Base-by-base conservation (phyloP, 2,113 vertebrate species). In the Myotis brandtii region DNA sequence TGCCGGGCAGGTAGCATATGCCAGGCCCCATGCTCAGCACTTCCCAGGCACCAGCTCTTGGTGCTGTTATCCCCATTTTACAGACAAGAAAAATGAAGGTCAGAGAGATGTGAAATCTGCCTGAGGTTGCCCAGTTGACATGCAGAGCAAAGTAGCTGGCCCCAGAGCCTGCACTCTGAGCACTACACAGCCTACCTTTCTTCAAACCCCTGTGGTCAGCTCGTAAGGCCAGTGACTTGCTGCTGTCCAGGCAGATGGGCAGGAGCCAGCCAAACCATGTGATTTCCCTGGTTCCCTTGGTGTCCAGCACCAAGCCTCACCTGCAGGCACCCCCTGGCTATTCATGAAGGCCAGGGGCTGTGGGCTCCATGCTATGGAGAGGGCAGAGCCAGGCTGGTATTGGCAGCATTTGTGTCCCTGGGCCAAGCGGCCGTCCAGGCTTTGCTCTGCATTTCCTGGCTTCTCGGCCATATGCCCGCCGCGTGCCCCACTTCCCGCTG, bases 391-490 rank as follows among this genome's bases (percentile, higher is more conserved):
- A 32, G 80, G 48, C 72, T 50, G 32, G 32, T 46, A 32, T 95
- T 59, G 32, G 64, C 70, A 89, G 81, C 25, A 11, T 77, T 72
- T 37, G 48, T 7, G 11, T 94, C 92, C 70, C 82, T 81, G 73
- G 80, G 81, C 92, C 90, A 95, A 94, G 89, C 3, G 43, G 79
- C 91, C 64, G 23, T 90, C 84, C 69, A 96, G 86, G 85, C 88
- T 93, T 93, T 91, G 96, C 95, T 94, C 95, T 67, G 86, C n/a
- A 52, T 88, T 95, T 95, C 82, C 95, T 95, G 96, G 91, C 96
- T 95, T 94, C 95, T 95, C 0, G 86, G 96, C 94, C 96, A 95
- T 97, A 97, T 97, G 96, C 95, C 95, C 1, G 92, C 96, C 96
- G 89, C 79, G 82, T 96, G 96, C 96, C 93, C 97, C 96, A 95